Base-by-base conservation (phyloP, 2,888 invertebrate species). In the Macrosiphum euphorbiae region DNA sequence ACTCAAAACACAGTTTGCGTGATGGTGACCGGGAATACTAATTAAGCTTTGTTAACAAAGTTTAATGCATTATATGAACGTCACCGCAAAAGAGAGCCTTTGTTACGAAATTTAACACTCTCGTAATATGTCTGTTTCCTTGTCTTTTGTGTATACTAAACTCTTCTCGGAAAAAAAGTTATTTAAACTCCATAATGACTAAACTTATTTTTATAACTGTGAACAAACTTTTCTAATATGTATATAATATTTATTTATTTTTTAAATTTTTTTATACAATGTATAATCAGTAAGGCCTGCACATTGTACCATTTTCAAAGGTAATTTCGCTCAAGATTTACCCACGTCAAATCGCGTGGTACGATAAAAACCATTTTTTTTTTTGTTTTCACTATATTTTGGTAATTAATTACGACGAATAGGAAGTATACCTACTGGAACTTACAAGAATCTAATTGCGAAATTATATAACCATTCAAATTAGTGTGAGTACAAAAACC, bases 31-130 rank as follows among this genome's bases (percentile, higher is more conserved):
- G 92, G 78, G 78, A 78, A 78, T 78, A 26, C 88, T 92, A 88
- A 92, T 92, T 88, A 92, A 92, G 52, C 92, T 88, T 92, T 88
- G 92, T 88, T 92, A 92, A 78, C 88, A 92, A 92, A 88, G 92
- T 88, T 88, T 67, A 67, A 50, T 88, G 52, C 87, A 87, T 61
- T 88, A 78, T 88, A 88, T 67, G 92, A 88, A 88, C 41, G 78
- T 88, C 78, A 78, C 67, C 44, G 50, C 44, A n/a, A 78, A 78
- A 88, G 52, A 55, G 55, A 78, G 28, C 88, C 88, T 78, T 92
- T 92, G 92, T 92, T 92, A 88, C 7, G 78, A 88, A 88, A 92
- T 88, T 92, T 44, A 92, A 88, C 92, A 78, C 78, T 88, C n/a
- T 92, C 44, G 78, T 87, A 61, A 67, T 78, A 88, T n/a, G 92